These are phyloP conservation scores for Probosciger aterrimus DNA, from an alignment of 2,113 vertebrate species.

Conservation along the genomic window DNA sequence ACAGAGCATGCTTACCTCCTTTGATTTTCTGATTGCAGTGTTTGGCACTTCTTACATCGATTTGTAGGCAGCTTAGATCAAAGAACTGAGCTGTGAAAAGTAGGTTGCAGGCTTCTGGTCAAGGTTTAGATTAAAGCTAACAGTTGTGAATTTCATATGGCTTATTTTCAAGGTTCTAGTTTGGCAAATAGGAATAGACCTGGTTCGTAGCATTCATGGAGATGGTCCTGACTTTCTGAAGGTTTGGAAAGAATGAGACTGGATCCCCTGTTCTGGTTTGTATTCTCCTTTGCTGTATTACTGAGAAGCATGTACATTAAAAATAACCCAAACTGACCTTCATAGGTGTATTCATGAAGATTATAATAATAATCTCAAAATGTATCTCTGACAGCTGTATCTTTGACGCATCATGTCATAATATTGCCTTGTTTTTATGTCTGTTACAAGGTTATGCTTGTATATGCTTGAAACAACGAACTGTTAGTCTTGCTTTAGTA, in stretches of 20 bases:
- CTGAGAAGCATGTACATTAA: not conserved
- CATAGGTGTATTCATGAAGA: not conserved
- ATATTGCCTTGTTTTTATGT: not conserved
- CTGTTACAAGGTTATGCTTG: not conserved
- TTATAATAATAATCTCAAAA: not conserved
- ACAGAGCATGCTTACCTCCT: not conserved
- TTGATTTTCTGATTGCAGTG: not conserved
- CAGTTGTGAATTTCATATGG: not conserved
- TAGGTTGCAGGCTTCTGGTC: not conserved
- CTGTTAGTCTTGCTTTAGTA: not conserved
- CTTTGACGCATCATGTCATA: not conserved
- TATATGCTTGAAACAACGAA: not conserved
- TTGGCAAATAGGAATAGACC: not conserved
- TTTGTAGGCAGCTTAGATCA: not conserved
- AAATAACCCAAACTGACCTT: not conserved
- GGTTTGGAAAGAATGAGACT: not conserved
- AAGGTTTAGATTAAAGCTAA: not conserved
- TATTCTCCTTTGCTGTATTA: not conserved
- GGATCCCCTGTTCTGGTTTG: not conserved
- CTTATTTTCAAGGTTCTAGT: not conserved
- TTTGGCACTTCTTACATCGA: not conserved
- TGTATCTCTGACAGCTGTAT: not conserved
- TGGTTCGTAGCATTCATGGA: accelerated
- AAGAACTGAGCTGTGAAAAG: not conserved
- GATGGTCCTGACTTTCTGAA: not conserved